Evolutionary conservation across 2,888 invertebrate species (phyloP).

Genomic region (Agelastica alni): DNA sequence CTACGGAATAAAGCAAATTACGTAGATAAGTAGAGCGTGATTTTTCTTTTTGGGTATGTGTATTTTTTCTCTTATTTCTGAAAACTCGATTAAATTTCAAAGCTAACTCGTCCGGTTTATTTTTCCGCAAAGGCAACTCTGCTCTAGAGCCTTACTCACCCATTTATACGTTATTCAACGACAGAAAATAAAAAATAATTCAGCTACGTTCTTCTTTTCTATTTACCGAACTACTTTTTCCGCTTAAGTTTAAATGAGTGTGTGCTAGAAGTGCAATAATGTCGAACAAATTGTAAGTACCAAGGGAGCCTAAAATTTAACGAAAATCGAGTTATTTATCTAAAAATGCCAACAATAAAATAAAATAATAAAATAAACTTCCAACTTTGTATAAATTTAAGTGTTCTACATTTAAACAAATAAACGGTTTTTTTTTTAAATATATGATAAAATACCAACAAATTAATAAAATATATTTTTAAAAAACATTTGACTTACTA

Average conservation of each 20-base stretch:
- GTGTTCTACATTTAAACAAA: no score
- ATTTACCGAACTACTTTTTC: no score
- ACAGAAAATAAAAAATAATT: background rate
- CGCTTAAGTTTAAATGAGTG: no score
- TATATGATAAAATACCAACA: no score
- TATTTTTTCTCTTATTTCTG: slow-evolving; percentile 6
- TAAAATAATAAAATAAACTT: no score
- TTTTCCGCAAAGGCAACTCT: background rate
- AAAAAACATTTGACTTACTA: no score
- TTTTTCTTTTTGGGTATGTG: slow-evolving; percentile 2
- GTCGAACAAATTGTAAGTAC: background rate
- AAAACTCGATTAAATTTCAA: slow-evolving; percentile 5
- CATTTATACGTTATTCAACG: background rate
- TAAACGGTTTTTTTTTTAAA: no score
- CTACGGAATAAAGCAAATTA: background rate
- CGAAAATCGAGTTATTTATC: no score
- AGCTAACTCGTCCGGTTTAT: slow-evolving; percentile 1
- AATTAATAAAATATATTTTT: no score
- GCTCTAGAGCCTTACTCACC: background rate
- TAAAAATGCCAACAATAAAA: no score
- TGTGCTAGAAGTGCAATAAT: background rate
- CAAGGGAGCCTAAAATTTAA: no score
- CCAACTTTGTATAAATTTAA: no score
- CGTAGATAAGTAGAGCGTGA: background rate
- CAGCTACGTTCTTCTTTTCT: background rate